A percentile compares a stretch with the other conserved stretches of the same genome.
phyloP scores from a whole-genome alignment of 1,140 invertebrate genomes.

The Brachionus calyciflorus region DNA sequence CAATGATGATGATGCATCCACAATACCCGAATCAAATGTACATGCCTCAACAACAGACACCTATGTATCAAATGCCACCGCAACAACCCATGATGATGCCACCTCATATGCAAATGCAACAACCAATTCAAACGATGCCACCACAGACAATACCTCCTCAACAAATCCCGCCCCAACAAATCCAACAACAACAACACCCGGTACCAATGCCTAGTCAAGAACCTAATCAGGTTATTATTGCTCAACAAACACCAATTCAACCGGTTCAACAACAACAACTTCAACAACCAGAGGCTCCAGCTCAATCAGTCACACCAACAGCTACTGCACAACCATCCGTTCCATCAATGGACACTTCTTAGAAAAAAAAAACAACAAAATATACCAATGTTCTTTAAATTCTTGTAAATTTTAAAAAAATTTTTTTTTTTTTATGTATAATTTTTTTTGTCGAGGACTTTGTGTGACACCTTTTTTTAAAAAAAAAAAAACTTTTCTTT shows the following conservation, averaged over 20 bases:
- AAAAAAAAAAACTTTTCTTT: no score
- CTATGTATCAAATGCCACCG: constrained; percentile 2
- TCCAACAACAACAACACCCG: no score
- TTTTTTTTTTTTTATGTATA: constrained; percentile 29
- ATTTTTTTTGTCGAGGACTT: no score
- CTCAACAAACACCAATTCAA: constrained; percentile 8
- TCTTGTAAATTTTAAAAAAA: constrained; percentile 28
- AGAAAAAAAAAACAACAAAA: no score
- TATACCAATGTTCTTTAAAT: no score
- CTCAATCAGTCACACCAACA: neutral
- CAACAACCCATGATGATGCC: constrained; percentile 21
- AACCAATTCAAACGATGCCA: neutral
- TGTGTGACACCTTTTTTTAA: no score
- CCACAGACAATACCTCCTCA: neutral
- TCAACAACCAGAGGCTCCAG: neutral
- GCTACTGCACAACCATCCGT: neutral
- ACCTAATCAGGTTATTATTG: constrained; percentile 36
- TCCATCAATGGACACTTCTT: constrained; percentile 31
- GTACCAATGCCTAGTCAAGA: constrained; percentile 15
- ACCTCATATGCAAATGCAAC: constrained; percentile 1
- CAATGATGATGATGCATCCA: constrained; percentile 30
- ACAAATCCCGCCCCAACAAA: neutral
- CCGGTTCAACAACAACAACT: constrained; percentile 15
- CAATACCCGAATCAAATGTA: constrained; percentile 36
- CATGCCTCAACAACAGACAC: neutral